Evolutionary conservation across 2,888 invertebrate species (phyloP).

Genomic region (Aleiodes alternator): DNA sequence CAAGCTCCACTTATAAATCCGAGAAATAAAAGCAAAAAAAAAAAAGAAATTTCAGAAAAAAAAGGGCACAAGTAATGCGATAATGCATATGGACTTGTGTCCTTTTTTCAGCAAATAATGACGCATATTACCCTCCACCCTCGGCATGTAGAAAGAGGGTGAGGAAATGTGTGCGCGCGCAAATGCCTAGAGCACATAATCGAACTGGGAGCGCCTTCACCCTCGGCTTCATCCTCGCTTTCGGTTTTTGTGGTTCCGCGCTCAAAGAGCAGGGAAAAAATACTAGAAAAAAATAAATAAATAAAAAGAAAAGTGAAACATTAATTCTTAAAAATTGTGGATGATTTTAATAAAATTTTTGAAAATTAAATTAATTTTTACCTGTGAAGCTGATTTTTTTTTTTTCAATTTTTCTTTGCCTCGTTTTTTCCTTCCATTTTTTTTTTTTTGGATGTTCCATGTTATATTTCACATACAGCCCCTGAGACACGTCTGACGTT

Average conservation of each 20-base stretch:
- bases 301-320: background rate
- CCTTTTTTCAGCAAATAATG: too few relatives aligned
- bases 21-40: too few relatives aligned
- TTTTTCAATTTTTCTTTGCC: background rate
- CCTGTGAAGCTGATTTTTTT: constrained; percentile 13
- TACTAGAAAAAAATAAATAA: background rate
- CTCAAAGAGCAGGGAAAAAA: constrained; percentile 19
- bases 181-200: constrained; percentile 71
- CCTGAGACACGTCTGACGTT: constrained; percentile 17
- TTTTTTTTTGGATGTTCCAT: background rate
- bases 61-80: too few relatives aligned
- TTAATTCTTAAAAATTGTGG: too few relatives aligned
- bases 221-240: constrained; percentile 67
- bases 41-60: too few relatives aligned
- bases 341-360: too few relatives aligned
- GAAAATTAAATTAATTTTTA: too few relatives aligned
- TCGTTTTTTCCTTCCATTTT: background rate
- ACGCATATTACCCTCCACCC: constrained; percentile 6
- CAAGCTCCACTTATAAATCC: too few relatives aligned
- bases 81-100: too few relatives aligned
- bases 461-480: background rate
- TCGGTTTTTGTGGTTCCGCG: constrained; percentile 51
- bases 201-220: constrained; percentile 75
- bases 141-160: constrained; percentile 55
- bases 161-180: constrained; percentile 66